Conservation (phyloP, 2,797 vertebrate genomes). For the Sarcoramphus papa region DNA sequence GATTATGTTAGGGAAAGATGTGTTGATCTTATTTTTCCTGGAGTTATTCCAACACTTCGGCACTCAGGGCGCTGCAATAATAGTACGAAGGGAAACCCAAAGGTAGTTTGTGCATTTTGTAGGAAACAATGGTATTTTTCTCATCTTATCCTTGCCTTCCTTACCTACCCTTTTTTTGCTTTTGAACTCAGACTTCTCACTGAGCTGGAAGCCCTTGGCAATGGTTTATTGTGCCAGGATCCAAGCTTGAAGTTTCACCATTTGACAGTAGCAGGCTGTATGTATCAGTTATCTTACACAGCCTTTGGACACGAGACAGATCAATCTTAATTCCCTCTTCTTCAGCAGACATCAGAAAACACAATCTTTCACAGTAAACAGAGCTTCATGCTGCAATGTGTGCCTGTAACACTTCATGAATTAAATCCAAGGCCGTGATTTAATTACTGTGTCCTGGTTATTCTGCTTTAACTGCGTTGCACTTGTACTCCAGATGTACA, state of each 20-base stretch:
- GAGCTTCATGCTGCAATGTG: constrained; percentile 25
- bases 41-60: not conserved
- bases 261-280: constrained; percentile 23
- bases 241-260: not conserved
- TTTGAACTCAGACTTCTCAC: not conserved
- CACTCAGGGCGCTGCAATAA: not conserved
- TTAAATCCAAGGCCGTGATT: constrained; percentile 49
- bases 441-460: constrained; percentile 49
- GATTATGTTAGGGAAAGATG: not conserved
- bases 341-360: constrained; percentile 39
- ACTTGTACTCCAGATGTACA: constrained; percentile 31
- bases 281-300: constrained; percentile 17
- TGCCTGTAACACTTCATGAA: constrained; percentile 61
- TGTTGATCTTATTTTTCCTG: not conserved
- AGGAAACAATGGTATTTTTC: not conserved
- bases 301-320: constrained; percentile 30
- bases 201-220: not conserved
- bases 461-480: constrained; percentile 13
- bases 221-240: not conserved
- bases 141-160: not conserved
- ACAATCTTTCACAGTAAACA: constrained; percentile 49
- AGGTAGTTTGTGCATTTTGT: not conserved
- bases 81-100: not conserved
- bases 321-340: constrained; percentile 47
- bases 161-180: not conserved